Conservation (phyloP, 2,888 invertebrate genomes). For the Sclerodermus sp. region DNA sequence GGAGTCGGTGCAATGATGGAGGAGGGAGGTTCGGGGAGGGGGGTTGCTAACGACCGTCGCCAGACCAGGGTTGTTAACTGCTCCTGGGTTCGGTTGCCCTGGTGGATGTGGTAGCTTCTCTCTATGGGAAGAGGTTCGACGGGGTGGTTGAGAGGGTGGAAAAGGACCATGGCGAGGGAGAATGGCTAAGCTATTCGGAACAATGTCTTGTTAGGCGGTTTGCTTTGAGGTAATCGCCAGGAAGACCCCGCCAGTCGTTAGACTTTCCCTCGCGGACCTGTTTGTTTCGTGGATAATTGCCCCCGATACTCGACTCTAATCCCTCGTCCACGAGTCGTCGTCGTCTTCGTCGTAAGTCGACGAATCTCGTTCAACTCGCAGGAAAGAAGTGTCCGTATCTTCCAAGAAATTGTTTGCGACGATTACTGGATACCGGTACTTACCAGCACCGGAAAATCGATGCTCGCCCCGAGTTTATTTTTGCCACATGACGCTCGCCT, state of each 20-base stretch:
- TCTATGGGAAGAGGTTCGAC: conserved; percentile 8
- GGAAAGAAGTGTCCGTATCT: not conserved
- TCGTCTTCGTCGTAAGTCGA: not conserved
- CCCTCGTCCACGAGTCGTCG: not conserved
- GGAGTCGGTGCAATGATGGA: conserved; percentile 14
- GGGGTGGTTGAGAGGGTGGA: conserved; percentile 32
- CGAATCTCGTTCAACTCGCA: not conserved
- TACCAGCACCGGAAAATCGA: too few relatives aligned
- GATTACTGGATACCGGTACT: too few relatives aligned
- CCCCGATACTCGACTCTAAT: conserved; percentile 8
- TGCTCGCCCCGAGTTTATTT: too few relatives aligned
- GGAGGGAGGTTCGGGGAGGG: conserved; percentile 4
- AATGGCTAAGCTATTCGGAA: conserved; percentile 52
- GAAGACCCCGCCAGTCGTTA: conserved; percentile 46
- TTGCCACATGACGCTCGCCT: too few relatives aligned
- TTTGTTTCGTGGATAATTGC: conserved; percentile 44
- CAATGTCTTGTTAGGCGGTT: conserved; percentile 55
- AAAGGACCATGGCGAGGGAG: conserved; percentile 31
- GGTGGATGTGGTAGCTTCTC: conserved; percentile 22
- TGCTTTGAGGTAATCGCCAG: conserved; percentile 51
- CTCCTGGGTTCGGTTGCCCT: conserved; percentile 36
- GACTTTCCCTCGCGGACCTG: conserved; percentile 38
- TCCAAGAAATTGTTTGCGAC: not conserved
- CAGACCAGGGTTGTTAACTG: conserved; percentile 52
- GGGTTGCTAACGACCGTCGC: conserved; percentile 53